phyloP scores from a whole-genome alignment of 2,113 vertebrate genomes.

The Gyps fulvus region DNA sequence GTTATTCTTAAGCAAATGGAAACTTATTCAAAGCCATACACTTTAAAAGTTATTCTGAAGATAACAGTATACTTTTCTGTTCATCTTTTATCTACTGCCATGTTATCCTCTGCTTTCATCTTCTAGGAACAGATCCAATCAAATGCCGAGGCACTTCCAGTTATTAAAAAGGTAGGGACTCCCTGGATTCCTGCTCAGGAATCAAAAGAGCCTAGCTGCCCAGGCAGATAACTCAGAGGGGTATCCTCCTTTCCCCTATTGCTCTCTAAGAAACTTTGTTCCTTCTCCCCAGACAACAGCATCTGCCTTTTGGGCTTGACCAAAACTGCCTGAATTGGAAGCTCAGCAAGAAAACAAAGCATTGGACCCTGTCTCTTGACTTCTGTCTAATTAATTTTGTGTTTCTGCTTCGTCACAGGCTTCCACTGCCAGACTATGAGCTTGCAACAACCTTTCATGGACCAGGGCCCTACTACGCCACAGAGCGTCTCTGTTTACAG shows the following conservation, averaged over 20 bases:
- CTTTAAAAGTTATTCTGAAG: not conserved
- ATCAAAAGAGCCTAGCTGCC: not conserved
- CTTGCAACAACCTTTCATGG: not conserved
- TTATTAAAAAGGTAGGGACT: not conserved
- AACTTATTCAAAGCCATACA: not conserved
- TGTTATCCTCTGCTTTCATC: not conserved
- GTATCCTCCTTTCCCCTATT: not conserved
- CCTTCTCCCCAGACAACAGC: not conserved
- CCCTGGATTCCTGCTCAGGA: not conserved
- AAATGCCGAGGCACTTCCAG: not conserved
- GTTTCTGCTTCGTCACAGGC: not conserved
- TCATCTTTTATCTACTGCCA: not conserved
- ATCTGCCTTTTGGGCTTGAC: not conserved
- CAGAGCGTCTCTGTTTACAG: not conserved
- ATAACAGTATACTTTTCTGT: not conserved
- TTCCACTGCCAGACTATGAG: not conserved
- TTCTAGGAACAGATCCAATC: not conserved
- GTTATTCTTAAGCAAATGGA: not conserved
- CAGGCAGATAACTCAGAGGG: not conserved
- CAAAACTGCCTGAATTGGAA: not conserved
- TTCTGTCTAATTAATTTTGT: not conserved
- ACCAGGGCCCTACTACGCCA: not conserved
- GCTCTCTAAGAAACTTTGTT: not conserved
- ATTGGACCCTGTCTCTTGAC: not conserved
- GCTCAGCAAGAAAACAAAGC: not conserved